phyloP scores from a whole-genome alignment of 2,113 vertebrate genomes.

The Pyxicephalus adspersus region DNA sequence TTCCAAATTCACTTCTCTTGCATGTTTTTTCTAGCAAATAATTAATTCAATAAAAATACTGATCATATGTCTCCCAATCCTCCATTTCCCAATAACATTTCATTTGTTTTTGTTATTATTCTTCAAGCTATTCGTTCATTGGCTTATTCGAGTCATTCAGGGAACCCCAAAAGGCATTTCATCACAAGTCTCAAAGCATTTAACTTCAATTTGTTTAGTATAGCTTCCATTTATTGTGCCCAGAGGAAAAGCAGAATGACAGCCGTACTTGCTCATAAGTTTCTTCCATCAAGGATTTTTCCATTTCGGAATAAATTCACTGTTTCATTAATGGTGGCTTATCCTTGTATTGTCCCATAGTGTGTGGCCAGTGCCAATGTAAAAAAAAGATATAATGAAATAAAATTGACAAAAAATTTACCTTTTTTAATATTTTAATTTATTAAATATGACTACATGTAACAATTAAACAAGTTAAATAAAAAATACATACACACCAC shows the following conservation, averaged over 20 bases:
- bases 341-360: no score
- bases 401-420: no score
- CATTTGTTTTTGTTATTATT: conserved; percentile 36
- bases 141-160: conserved; percentile 29
- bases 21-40: conserved; percentile 5
- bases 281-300: background rate
- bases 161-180: conserved; percentile 38
- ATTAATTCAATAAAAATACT: conserved; percentile 37
- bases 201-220: conserved; percentile 48
- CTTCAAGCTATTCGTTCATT: conserved; percentile 18
- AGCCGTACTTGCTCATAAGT: conserved; percentile 25
- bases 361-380: no score
- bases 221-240: conserved; percentile 45
- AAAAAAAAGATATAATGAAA: no score
- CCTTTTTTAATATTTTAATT: no score
- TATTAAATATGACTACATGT: no score
- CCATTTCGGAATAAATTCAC: background rate
- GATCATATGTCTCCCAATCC: conserved; percentile 19
- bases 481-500: no score
- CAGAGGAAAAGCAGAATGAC: conserved; percentile 46
- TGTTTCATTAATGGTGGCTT: background rate
- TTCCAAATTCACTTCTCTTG: background rate
- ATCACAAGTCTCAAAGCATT: conserved; percentile 47
- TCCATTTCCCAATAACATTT: conserved; percentile 22
- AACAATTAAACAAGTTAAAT: no score